These are phyloP conservation scores for Drosophila repleta DNA, from an alignment of 1,140 invertebrate genomes.

Conservation along the genomic window DNA sequence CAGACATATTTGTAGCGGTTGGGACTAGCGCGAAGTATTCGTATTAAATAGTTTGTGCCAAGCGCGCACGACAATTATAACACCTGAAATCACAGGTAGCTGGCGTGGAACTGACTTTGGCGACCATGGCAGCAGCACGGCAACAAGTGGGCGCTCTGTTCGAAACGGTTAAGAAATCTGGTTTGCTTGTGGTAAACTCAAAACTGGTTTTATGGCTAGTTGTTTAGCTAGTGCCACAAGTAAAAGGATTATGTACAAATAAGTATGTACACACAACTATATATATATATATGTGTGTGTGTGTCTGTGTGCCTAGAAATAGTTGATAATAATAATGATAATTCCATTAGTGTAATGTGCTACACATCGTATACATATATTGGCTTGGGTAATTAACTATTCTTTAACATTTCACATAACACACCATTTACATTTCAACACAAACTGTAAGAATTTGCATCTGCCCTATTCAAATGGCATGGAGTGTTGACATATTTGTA, in stretches of 20 bases:
- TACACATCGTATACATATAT: too few relatives aligned
- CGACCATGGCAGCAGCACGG: conserved; percentile 47
- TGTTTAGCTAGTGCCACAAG: conserved; percentile 43
- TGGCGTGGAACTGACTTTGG: conserved; percentile 50
- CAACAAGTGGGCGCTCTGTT: conserved; percentile 50
- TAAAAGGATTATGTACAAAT: conserved; percentile 43
- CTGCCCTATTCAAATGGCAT: conserved; percentile 9
- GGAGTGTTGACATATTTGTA: conserved; percentile 34
- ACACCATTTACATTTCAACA: too few relatives aligned
- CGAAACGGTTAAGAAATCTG: conserved; percentile 57
- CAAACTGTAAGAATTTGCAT: neutral
- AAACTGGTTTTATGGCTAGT: conserved; percentile 29
- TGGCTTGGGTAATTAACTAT: too few relatives aligned
- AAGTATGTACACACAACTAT: conserved; percentile 22
- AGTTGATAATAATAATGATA: conserved; percentile 1
- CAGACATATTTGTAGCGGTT: conserved; percentile 8
- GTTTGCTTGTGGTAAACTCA: conserved; percentile 44
- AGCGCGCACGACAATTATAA: conserved; percentile 48
- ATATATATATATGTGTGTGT: neutral
- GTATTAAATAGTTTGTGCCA: conserved; percentile 39
- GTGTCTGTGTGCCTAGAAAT: conserved; percentile 6
- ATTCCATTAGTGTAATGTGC: neutral
- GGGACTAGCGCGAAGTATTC: conserved; percentile 34
- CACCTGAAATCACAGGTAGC: conserved; percentile 53
- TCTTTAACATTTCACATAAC: too few relatives aligned